phyloP scores from a whole-genome alignment of 2,113 vertebrate species.

The Prionailurus viverrinus region DNA sequence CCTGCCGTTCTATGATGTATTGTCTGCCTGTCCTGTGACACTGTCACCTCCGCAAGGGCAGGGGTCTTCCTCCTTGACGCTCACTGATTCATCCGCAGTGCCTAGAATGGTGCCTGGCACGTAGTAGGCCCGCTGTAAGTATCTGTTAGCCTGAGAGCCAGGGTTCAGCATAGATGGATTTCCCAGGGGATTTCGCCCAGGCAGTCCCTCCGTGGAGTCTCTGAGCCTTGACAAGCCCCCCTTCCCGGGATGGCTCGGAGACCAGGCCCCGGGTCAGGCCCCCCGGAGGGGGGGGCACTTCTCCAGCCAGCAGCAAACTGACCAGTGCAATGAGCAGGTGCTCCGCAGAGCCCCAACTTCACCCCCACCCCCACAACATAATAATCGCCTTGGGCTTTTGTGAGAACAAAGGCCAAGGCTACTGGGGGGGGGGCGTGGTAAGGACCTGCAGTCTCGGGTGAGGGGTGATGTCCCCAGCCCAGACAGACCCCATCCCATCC shows the following conservation, averaged over 20 bases:
- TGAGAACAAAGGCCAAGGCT: slow-evolving; percentile 19
- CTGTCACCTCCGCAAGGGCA: accelerated
- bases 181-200: background rate
- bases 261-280: background rate
- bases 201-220: background rate
- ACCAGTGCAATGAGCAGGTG: background rate
- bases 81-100: background rate
- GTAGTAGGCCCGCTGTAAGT: accelerated
- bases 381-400: slow-evolving; percentile 27
- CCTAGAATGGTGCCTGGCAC: background rate
- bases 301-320: background rate
- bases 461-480: background rate
- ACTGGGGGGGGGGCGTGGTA: background rate
- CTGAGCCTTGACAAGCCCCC: background rate
- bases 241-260: background rate
- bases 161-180: background rate
- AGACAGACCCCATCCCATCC: background rate
- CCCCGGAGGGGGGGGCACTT: background rate
- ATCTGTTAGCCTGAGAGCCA: background rate
- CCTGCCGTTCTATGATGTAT: accelerated
- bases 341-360: background rate
- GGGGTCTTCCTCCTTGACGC: accelerated
- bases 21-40: background rate
- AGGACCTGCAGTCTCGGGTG: slow-evolving; percentile 25
- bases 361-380: background rate